Percentiles rank a stretch among this genome's conserved stretches.
Evolutionary conservation across 2,888 invertebrate species (phyloP).

Genomic region (Incurvaria masculella): DNA sequence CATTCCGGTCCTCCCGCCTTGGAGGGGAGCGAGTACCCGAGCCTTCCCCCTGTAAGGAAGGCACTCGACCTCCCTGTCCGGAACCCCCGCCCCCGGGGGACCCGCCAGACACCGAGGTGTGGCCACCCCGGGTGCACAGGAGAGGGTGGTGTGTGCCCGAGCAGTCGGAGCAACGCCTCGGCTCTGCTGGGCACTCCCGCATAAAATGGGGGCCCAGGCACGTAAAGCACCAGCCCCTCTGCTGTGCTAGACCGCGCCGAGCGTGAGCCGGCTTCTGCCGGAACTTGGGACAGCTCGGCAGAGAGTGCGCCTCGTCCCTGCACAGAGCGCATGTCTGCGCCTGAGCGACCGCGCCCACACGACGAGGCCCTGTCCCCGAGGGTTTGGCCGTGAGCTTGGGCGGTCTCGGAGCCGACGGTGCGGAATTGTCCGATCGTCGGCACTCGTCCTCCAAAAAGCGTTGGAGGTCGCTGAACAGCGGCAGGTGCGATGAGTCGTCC

Average conservation of each 20-base stretch:
- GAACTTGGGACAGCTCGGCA: background rate
- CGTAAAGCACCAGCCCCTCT: background rate
- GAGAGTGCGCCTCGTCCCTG: background rate
- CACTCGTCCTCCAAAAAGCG: constrained; percentile 2
- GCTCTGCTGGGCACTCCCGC: background rate
- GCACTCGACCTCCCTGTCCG: no score
- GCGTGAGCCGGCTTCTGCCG: background rate
- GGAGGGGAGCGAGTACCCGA: no score
- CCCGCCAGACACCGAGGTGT: background rate
- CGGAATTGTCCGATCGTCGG: background rate
- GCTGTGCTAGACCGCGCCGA: background rate
- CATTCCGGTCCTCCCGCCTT: no score
- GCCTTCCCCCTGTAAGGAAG: no score
- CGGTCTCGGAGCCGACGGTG: no score
- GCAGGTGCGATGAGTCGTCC: background rate
- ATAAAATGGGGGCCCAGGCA: background rate
- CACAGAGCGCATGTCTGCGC: background rate
- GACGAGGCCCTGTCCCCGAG: background rate
- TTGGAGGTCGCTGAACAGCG: background rate
- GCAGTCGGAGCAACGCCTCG: background rate
- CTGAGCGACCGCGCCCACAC: background rate
- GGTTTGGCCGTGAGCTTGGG: background rate
- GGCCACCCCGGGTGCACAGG: background rate
- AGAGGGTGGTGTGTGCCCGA: background rate
- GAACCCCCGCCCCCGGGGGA: background rate